Evolutionary conservation across 2,113 vertebrate genomes (phyloP).

Genomic region (Mirounga angustirostris): DNA sequence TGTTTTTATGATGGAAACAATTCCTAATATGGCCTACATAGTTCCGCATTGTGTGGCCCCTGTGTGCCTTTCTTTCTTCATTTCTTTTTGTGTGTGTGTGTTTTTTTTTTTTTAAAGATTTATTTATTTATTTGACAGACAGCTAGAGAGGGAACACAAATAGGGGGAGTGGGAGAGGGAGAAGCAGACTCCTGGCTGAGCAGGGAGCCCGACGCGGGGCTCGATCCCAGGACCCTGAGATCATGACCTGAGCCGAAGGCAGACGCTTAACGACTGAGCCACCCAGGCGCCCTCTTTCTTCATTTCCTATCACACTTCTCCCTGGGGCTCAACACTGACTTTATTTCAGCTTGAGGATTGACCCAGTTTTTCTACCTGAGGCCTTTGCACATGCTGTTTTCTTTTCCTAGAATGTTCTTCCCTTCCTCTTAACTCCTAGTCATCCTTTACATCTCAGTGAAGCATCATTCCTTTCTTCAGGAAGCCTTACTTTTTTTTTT

Average conservation of each 20-base stretch:
- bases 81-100: background rate
- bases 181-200: too few relatives aligned
- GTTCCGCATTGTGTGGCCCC: background rate
- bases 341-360: background rate
- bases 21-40: background rate
- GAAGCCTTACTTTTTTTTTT: background rate
- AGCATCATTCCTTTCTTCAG: background rate
- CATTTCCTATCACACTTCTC: background rate
- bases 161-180: too few relatives aligned
- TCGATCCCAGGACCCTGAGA: too few relatives aligned
- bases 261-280: too few relatives aligned
- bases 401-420: constrained; percentile 5
- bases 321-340: background rate
- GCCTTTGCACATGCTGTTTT: background rate
- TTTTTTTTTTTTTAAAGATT: too few relatives aligned
- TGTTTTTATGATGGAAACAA: background rate
- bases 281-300: background rate
- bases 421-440: background rate
- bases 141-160: too few relatives aligned
- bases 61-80: background rate
- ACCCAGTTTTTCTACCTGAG: background rate
- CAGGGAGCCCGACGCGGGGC: too few relatives aligned
- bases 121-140: too few relatives aligned
- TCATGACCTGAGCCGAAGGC: too few relatives aligned
- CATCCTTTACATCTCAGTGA: background rate